These are phyloP conservation scores for Malurus alboscapulatus DNA, from an alignment of 2,113 vertebrate species.

Conservation along the genomic window DNA sequence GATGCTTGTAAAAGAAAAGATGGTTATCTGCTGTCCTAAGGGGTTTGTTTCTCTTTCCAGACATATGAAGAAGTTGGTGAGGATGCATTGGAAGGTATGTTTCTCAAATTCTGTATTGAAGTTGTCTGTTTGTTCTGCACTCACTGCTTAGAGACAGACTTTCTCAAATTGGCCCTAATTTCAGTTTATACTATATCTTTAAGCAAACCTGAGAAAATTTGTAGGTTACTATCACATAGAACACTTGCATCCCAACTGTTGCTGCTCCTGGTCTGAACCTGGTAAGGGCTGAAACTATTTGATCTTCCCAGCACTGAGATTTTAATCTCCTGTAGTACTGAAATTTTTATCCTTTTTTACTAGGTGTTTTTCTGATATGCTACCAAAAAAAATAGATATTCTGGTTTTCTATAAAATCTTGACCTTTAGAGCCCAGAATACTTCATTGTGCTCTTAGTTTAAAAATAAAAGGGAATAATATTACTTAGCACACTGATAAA, in stretches of 20 bases:
- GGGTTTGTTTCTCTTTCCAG: conserved; percentile 69
- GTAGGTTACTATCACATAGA: not conserved
- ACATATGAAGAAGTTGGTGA: conserved; percentile 82
- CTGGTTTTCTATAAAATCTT: not conserved
- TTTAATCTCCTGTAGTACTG: not conserved
- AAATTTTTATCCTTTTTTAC: not conserved
- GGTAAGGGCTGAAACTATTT: not conserved
- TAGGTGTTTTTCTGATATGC: not conserved
- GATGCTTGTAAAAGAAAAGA: not conserved
- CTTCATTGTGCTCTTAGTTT: not conserved
- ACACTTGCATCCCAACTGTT: not conserved
- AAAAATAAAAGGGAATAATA: not conserved
- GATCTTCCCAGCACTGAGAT: not conserved
- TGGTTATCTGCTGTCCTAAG: not conserved
- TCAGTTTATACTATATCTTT: not conserved
- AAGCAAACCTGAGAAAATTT: not conserved
- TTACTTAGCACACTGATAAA: not conserved
- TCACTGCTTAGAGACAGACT: not conserved
- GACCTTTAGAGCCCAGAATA: not conserved
- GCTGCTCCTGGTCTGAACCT: not conserved
- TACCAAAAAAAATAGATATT: not conserved
- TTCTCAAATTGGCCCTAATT: not conserved
- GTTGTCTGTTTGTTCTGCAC: not conserved
- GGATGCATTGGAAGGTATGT: conserved; percentile 86
- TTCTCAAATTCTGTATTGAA: not conserved